Evolutionary conservation across 2,113 vertebrate genomes (phyloP).

Genomic region (Sceloporus undulatus): DNA sequence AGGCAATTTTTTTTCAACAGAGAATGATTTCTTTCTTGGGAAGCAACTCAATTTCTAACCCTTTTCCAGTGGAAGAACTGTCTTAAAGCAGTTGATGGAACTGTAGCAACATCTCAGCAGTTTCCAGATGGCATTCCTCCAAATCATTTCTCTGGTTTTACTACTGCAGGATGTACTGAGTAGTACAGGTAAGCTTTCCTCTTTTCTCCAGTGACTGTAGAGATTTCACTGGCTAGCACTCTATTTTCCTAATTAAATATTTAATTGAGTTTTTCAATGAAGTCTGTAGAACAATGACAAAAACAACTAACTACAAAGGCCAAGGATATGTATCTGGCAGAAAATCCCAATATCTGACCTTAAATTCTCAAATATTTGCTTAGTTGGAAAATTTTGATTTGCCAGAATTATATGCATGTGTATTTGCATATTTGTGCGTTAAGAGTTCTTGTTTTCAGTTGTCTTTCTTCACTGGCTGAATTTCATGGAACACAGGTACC

Average conservation of each 20-base stretch:
- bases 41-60: not conserved
- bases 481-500: not conserved
- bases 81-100: not conserved
- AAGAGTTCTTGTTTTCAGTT: too few relatives aligned
- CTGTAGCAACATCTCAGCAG: not conserved
- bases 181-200: not conserved
- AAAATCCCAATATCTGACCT: not conserved
- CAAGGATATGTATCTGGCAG: not conserved
- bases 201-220: not conserved
- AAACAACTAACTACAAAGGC: too few relatives aligned
- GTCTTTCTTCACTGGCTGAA: not conserved
- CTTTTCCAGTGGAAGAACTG: not conserved
- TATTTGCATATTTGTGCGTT: not conserved
- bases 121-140: not conserved
- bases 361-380: not conserved
- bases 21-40: not conserved
- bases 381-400: not conserved
- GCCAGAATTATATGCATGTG: not conserved
- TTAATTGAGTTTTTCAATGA: too few relatives aligned
- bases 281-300: too few relatives aligned
- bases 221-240: not conserved
- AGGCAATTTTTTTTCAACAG: not conserved
- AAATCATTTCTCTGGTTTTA: not conserved
- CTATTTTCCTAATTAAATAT: not conserved
- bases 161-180: not conserved